Evolutionary conservation across 2,113 vertebrate species (phyloP), one percentile per base, ranked within the genome.

Genomic region (Neolamprologus devosi): DNA sequence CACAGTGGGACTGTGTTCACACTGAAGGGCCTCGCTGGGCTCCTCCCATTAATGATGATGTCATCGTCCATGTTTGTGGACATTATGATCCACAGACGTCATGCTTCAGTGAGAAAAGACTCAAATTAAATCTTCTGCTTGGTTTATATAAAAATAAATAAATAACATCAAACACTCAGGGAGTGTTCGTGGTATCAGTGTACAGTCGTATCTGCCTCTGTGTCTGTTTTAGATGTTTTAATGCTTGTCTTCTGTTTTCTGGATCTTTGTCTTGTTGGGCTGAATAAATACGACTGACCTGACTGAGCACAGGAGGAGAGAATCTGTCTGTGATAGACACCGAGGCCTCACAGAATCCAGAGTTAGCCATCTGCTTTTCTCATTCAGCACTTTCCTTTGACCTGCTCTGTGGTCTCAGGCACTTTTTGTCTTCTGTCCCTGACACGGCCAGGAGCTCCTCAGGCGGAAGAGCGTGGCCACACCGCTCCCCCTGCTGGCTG

Each of bases 401-500:
- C 30, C 40, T 45, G 35, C 37, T 70, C 60, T 65, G 60, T 65
- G 60, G 60, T 2, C n/a, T 26, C 5, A 10, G 37, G 4, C 13
- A 10, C 6, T 75, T 17, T 75, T 42, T 3, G 9, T 47, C 23
- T 28, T 47, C 14, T 7, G 9, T 28, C 40, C 9, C 23, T 11
- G 40, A 8, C 14, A 45, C 1, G 3, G 14, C 14, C 2, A 1
- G 42, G 70, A 47, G 14, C 23, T 19, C 14, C 23, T 47, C 42
- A 47, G 23, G 13, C 3, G 1, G 68, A 26, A 73, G 40, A 45
- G 37, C 7, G 23, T 80, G 30, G 47, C 37, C 26, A 6, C 78
- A 90, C 80, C 80, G 86, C 87, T 17, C 94, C 95, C 47, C 89
- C 94, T 83, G 82, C 63, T 94, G 95, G 92, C 12, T 30, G 21